These are phyloP conservation scores for Aplidium turbinatum DNA, from an alignment of 23 tunicate genomes.

Conservation along the genomic window DNA sequence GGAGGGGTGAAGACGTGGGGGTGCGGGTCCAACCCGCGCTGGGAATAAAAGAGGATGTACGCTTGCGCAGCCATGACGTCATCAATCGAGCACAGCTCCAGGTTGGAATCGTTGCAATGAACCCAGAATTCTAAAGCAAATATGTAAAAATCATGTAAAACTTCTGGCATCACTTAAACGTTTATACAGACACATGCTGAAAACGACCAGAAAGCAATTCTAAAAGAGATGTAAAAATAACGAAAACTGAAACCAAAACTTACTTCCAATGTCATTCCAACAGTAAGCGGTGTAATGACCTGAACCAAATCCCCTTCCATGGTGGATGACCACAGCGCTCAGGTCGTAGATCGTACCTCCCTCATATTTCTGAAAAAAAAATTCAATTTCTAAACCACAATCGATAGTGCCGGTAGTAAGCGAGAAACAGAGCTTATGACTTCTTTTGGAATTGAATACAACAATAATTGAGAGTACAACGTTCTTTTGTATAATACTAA, in stretches of 20 bases:
- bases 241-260: neutral
- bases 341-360: constrained; percentile 90
- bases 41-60: constrained; percentile 91
- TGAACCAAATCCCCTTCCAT: constrained; percentile 90
- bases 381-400: too few relatives aligned
- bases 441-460: too few relatives aligned
- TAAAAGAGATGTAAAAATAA: neutral
- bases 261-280: constrained; percentile 93
- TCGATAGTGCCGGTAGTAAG: too few relatives aligned
- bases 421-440: too few relatives aligned
- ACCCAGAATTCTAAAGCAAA: constrained; percentile 89
- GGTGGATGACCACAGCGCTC: constrained; percentile 96
- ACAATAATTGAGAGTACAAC: too few relatives aligned
- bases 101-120: constrained; percentile 96
- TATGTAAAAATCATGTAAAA: too few relatives aligned
- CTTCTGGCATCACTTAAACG: too few relatives aligned
- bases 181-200: too few relatives aligned
- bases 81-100: constrained; percentile 82
- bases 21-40: constrained; percentile 83
- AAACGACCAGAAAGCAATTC: too few relatives aligned
- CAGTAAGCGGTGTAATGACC: constrained; percentile 99
- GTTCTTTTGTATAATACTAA: too few relatives aligned
- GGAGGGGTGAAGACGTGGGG: constrained; percentile 82
- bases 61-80: constrained; percentile 99
- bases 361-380: too few relatives aligned